These are phyloP conservation scores for Tylochromis polylepis DNA, from an alignment of 2,113 vertebrate species.

Conservation along the genomic window DNA sequence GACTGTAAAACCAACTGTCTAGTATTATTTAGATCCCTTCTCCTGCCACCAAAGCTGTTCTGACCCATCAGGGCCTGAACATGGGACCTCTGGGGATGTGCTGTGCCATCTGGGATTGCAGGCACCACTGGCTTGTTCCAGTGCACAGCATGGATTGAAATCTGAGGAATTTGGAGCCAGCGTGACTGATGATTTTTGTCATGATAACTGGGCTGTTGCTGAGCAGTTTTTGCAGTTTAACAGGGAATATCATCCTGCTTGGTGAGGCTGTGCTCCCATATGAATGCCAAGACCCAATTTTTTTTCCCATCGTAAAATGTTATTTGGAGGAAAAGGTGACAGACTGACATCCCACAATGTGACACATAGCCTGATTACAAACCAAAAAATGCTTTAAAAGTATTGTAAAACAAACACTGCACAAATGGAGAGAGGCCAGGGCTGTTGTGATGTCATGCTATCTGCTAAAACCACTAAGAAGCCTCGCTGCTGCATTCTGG, in stretches of 20 bases:
- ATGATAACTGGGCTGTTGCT: not conserved
- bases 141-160: not conserved
- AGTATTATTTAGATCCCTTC: not conserved
- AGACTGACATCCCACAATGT: not conserved
- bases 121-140: not conserved
- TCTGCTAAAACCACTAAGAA: not conserved
- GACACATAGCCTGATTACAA: not conserved
- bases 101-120: not conserved
- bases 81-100: not conserved
- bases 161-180: not conserved
- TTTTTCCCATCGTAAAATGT: not conserved
- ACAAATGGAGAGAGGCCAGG: not conserved
- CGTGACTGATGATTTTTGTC: not conserved
- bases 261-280: not conserved
- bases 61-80: not conserved
- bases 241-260: not conserved
- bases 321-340: not conserved
- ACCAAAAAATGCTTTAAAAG: not conserved
- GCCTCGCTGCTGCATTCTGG: not conserved
- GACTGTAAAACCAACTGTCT: rapidly evolving
- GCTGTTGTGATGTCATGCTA: not conserved
- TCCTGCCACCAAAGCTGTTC: not conserved
- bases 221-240: not conserved
- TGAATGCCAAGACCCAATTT: not conserved
- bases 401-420: not conserved